A percentile compares a stretch with the other conserved stretches of the same genome.
These are phyloP conservation scores for Protonibea diacanthus DNA, from an alignment of 2,797 vertebrate genomes.

Conservation along the genomic window DNA sequence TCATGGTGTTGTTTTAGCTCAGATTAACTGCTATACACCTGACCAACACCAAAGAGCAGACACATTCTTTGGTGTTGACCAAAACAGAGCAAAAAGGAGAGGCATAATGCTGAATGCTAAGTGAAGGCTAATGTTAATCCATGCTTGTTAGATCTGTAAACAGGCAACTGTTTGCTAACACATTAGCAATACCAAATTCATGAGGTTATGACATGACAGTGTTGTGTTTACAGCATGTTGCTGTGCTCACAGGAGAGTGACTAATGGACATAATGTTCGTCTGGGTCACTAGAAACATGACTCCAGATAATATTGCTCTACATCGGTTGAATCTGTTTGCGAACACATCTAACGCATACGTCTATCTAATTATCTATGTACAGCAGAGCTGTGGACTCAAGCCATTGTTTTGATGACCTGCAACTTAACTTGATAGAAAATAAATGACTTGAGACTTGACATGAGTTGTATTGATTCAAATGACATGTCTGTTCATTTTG, in stretches of 20 bases:
- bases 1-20: not conserved
- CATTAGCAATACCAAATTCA: not conserved
- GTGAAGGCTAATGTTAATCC: not conserved
- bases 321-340: not conserved
- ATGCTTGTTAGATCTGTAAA: not conserved
- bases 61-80: not conserved
- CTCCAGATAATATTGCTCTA: not conserved
- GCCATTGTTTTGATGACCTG: too few species aligned
- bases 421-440: too few species aligned
- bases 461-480: too few species aligned
- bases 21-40: not conserved
- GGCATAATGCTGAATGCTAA: not conserved
- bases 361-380: not conserved
- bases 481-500: too few species aligned
- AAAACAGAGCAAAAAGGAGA: not conserved
- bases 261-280: too few species aligned
- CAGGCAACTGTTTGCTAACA: not conserved
- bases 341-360: too few species aligned
- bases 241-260: too few species aligned
- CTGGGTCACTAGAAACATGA: not conserved
- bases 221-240: not conserved
- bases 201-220: not conserved
- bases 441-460: too few species aligned
- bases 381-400: too few species aligned
- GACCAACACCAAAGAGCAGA: not conserved